Conservation (phyloP, 2,113 vertebrate species). For the Epinephelus cyanopodus region DNA sequence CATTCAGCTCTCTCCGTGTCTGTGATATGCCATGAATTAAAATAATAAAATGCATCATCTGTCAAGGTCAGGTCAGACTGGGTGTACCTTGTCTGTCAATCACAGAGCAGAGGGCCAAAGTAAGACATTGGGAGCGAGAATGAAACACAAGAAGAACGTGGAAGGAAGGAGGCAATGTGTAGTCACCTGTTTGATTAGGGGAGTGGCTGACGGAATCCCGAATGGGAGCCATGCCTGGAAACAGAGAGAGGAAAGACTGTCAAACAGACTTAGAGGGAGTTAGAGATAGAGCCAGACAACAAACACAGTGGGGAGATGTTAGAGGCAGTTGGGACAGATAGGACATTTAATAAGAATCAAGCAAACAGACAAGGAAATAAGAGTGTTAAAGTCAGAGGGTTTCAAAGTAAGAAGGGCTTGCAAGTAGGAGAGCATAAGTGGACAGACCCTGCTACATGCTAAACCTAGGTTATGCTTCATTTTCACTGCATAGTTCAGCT, state of each 20-base stretch:
- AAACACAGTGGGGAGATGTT: slow-evolving; percentile 20
- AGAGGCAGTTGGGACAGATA: slow-evolving; percentile 28
- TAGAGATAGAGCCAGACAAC: slow-evolving; percentile 29
- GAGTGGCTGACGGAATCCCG: slow-evolving; percentile 98
- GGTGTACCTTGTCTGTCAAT: background rate
- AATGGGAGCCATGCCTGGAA: slow-evolving; percentile 96
- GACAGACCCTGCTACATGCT: slow-evolving; percentile 6
- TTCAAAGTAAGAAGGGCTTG: slow-evolving; percentile 29
- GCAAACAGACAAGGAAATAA: slow-evolving; percentile 30
- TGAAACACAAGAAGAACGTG: slow-evolving; percentile 23
- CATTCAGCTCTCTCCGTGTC: slow-evolving; percentile 9
- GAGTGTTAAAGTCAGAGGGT: background rate
- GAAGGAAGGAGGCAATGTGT: slow-evolving; percentile 59
- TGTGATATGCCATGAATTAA: slow-evolving; percentile 27
- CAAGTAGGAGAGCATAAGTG: slow-evolving; percentile 25
- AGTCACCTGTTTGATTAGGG: slow-evolving; percentile 96
- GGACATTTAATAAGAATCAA: slow-evolving; percentile 39
- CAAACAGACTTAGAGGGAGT: slow-evolving; percentile 56
- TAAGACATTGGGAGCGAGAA: slow-evolving; percentile 12
- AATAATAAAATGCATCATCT: slow-evolving; percentile 21
- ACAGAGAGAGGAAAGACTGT: slow-evolving; percentile 78
- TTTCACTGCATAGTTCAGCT: too few relatives aligned
- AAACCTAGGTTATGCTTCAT: background rate
- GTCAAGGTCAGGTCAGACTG: slow-evolving; percentile 33
- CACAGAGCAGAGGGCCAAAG: slow-evolving; percentile 22